Base-by-base conservation (phyloP, 2,113 vertebrate genomes). In the Cheirogaleus medius region DNA sequence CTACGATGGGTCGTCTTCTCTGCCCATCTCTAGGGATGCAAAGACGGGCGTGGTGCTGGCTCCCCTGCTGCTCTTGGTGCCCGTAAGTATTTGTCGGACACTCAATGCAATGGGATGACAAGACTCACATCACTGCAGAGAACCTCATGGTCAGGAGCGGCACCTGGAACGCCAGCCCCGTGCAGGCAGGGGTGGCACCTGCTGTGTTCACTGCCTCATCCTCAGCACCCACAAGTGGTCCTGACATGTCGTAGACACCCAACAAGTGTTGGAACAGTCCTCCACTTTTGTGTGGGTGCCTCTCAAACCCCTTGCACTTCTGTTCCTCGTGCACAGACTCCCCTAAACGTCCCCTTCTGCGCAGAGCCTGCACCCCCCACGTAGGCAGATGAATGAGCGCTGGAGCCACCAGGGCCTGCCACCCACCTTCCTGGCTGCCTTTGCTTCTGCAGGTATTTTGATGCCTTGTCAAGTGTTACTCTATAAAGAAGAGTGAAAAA, bases 341-440 rank as follows among this genome's bases (percentile, higher is more conserved):
- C 20, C 42, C 86, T 27, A n/a, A 44, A 84, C 1, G 3, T 29
- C 71, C n/a, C n/a, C 77, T 60, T 71, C 18, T n/a, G 29, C 6
- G 37, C 3, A 0, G 11, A 34, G 3, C 63, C n/a, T 73, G 42
- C 81, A 9, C 12, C 34, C 11, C 63, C 42, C 54, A 32, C 44
- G 15, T n/a, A 27, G 21, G 34, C 0, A 12, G 68, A 34, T 13
- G 12, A 15, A 63, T 0, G 27, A 47, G 6, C 0, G 0, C 0
- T 12, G 1, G 52, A 25, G 25, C 77, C n/a, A 32, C 87, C 25
- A 1, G 18, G 5, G 25, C 34, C 84, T 39, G 42, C 54, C 39
- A 14, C 37, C 82, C 56, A 68, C 58, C 64, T 63, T 29, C 81
- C 64, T 12, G 25, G 80, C 25, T 0, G 2, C 0, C 1, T 47